Conservation (phyloP, 2,888 invertebrate genomes). For the Aphidoletes aphidimyza region DNA sequence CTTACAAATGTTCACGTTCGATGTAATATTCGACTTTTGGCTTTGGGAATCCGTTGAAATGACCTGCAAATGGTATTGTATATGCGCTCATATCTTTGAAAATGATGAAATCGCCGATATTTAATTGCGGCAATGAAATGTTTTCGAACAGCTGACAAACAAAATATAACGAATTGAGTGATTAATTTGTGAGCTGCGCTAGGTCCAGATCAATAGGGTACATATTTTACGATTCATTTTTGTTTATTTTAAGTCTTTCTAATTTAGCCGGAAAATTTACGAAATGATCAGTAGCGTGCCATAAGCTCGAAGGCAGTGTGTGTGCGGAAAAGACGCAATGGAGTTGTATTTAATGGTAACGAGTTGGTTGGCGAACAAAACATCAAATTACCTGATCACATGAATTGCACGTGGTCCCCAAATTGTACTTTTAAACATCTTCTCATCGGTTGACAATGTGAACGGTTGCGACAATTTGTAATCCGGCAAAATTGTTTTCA, state of each 20-base stretch:
- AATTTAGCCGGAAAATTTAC: too few relatives aligned
- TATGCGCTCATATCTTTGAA: conserved; percentile 99
- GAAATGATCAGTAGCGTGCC: too few relatives aligned
- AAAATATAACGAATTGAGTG: too few relatives aligned
- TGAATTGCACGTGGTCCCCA: conserved; percentile 98
- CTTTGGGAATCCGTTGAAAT: conserved; percentile 93
- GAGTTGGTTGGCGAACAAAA: too few relatives aligned
- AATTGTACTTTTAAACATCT: conserved; percentile 73
- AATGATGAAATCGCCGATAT: conserved; percentile 86
- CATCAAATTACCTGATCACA: conserved; percentile 84
- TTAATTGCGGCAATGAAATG: conserved; percentile 76
- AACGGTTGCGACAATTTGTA: conserved; percentile 84
- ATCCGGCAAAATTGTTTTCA: conserved; percentile 93
- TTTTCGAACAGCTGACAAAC: too few relatives aligned
- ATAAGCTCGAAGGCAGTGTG: too few relatives aligned
- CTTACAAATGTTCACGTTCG: conserved; percentile 56
- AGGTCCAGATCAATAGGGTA: too few relatives aligned
- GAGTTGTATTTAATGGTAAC: too few relatives aligned
- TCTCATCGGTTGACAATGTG: conserved; percentile 64
- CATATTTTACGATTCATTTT: too few relatives aligned
- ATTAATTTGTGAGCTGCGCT: too few relatives aligned
- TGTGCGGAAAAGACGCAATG: too few relatives aligned
- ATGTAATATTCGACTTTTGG: conserved; percentile 73
- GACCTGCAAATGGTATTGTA: conserved; percentile 89
- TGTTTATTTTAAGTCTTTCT: too few relatives aligned